A percentile compares a stretch with the other conserved stretches of the same genome.
Evolutionary conservation across 2,888 invertebrate genomes (phyloP).

Genomic region (Drosophila affinis): DNA sequence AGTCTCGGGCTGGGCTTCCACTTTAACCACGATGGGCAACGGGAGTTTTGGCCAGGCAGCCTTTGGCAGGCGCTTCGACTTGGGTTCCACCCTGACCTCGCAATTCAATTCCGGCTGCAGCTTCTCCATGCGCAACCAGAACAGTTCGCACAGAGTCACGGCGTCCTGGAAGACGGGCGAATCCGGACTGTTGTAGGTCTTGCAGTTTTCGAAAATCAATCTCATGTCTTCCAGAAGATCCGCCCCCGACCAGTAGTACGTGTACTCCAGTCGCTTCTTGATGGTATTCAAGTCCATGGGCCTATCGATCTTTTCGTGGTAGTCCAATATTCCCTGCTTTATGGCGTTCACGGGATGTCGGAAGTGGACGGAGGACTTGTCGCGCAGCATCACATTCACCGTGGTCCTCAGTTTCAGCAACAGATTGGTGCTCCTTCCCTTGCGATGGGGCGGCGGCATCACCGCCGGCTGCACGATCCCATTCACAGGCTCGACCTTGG

Average conservation of each 20-base stretch:
- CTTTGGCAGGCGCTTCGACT: background rate
- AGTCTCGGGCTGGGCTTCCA: rapidly evolving
- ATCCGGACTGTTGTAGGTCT: conserved; percentile 21
- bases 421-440: conserved; percentile 42
- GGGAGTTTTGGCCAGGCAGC: background rate
- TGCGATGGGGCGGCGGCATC: conserved; percentile 32
- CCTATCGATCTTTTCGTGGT: conserved; percentile 23
- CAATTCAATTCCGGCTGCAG: background rate
- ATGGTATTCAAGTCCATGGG: conserved; percentile 57
- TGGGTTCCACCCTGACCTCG: background rate
- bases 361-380: conserved; percentile 24
- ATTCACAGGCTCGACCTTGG: conserved; percentile 40
- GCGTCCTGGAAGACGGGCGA: background rate
- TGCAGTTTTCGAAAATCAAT: conserved; percentile 50
- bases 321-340: conserved; percentile 25
- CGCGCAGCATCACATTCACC: conserved; percentile 12
- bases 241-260: conserved; percentile 43
- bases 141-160: background rate
- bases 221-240: conserved; percentile 50
- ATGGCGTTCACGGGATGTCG: conserved; percentile 44
- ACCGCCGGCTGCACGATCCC: conserved; percentile 53
- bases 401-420: conserved; percentile 34
- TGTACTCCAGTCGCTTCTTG: conserved; percentile 35
- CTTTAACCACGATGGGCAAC: background rate
- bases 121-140: background rate